These are phyloP conservation scores for Anguilla obscura DNA, from an alignment of 2,797 vertebrate species.

Conservation along the genomic window DNA sequence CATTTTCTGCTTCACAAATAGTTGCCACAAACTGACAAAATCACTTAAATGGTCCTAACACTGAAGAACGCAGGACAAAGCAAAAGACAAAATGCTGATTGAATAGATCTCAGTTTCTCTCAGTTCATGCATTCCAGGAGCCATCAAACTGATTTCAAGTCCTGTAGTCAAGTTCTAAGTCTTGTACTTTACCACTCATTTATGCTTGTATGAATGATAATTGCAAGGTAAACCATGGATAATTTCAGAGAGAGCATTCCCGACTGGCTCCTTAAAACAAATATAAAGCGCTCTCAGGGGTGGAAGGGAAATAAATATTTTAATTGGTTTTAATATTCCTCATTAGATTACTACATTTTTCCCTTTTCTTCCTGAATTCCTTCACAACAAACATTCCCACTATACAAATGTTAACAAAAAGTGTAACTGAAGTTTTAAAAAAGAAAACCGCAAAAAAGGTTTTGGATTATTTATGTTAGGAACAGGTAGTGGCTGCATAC, in stretches of 20 bases:
- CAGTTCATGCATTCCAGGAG: background rate
- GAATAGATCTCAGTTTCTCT: background rate
- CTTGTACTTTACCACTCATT: background rate
- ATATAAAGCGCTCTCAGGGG: background rate
- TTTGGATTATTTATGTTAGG: background rate
- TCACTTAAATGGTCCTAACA: background rate
- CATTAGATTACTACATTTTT: background rate
- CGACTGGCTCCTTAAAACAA: background rate
- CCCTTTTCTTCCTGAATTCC: background rate
- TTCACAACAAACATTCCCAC: background rate
- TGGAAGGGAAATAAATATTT: background rate
- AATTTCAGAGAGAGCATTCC: background rate
- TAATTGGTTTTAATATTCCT: conserved; percentile 1
- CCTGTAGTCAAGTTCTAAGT: background rate
- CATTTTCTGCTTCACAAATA: background rate
- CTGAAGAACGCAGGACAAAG: background rate
- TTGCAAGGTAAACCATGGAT: background rate
- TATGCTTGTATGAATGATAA: background rate
- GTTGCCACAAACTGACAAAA: background rate
- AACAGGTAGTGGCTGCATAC: background rate
- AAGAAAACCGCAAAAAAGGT: background rate
- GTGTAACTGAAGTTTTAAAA: background rate
- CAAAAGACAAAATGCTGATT: background rate
- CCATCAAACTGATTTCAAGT: background rate
- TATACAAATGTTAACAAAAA: background rate